These are phyloP conservation scores for Criorhina ranunculi DNA, from an alignment of 2,888 invertebrate species.

Conservation along the genomic window DNA sequence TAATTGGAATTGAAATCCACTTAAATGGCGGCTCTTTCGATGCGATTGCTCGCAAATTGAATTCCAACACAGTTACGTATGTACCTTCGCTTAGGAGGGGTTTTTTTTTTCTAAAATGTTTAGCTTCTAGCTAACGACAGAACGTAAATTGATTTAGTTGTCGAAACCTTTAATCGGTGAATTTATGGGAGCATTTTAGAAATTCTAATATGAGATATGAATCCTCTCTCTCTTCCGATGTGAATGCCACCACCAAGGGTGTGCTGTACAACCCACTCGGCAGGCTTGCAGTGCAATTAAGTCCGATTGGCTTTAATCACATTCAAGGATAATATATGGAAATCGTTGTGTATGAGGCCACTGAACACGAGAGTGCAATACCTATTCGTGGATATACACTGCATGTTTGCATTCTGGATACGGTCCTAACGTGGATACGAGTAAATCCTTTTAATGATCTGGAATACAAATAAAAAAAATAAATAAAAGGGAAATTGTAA, in stretches of 20 bases:
- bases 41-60: conserved; percentile 54
- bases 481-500: conserved; percentile 36
- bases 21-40: conserved; percentile 53
- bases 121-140: conserved; percentile 16
- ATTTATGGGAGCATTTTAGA: conserved; percentile 67
- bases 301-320: conserved; percentile 67
- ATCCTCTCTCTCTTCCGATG: background rate
- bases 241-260: too few species aligned
- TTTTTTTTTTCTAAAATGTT: conserved; percentile 5
- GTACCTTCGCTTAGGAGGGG: background rate
- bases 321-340: conserved; percentile 70
- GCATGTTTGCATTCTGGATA: conserved; percentile 31
- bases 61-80: conserved; percentile 18
- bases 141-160: conserved; percentile 62
- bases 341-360: conserved; percentile 33
- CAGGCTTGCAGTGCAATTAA: conserved; percentile 38
- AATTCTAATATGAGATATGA: conserved; percentile 44
- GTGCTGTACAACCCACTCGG: background rate
- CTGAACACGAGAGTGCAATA: background rate
- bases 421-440: background rate
- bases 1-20: conserved; percentile 74
- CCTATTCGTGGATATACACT: background rate
- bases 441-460: conserved; percentile 73
- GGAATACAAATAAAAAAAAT: conserved; percentile 45
- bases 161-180: conserved; percentile 60